Conservation (phyloP, 2,888 invertebrate genomes). For the Latheticus oryzae region DNA sequence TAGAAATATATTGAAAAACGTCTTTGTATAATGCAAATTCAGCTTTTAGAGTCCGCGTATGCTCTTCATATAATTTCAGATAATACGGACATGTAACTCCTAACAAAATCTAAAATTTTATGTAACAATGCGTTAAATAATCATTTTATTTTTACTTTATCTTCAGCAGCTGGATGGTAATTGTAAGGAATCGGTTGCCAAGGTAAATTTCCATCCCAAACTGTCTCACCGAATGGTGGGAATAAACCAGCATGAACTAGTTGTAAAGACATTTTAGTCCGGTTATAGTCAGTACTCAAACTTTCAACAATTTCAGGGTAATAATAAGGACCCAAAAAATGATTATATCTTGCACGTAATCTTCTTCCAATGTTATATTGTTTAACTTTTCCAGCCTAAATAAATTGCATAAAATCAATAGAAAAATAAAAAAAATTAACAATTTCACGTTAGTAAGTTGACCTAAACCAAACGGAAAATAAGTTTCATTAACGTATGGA, state of each 20-base stretch:
- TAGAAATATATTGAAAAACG: conserved; percentile 67
- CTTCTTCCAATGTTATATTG: conserved; percentile 72
- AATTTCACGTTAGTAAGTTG: conserved; percentile 78
- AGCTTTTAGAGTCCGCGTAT: background rate
- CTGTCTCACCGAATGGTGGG: conserved; percentile 69
- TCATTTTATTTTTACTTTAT: conserved; percentile 51
- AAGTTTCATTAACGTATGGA: conserved; percentile 72
- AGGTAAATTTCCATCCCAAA: conserved; percentile 69
- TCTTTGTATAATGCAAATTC: conserved; percentile 64
- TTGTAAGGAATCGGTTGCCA: conserved; percentile 84
- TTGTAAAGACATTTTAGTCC: conserved; percentile 79
- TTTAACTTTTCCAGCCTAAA: conserved; percentile 55
- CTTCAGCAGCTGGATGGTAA: conserved; percentile 66
- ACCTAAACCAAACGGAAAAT: conserved; percentile 80
- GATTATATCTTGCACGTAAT: conserved; percentile 71
- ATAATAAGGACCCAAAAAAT: conserved; percentile 72
- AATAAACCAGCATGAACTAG: conserved; percentile 77
- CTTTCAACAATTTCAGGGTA: conserved; percentile 70
- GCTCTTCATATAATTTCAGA: conserved; percentile 44
- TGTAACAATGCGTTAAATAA: conserved; percentile 16
- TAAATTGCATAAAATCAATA: background rate
- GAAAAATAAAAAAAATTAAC: background rate
- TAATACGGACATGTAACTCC: conserved; percentile 50
- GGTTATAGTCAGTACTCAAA: conserved; percentile 75
- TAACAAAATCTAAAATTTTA: conserved; percentile 40